Percentiles rank a stretch among this genome's conserved stretches.
Conservation (phyloP, 2,797 vertebrate species). For the Pelobates cultripes region DNA sequence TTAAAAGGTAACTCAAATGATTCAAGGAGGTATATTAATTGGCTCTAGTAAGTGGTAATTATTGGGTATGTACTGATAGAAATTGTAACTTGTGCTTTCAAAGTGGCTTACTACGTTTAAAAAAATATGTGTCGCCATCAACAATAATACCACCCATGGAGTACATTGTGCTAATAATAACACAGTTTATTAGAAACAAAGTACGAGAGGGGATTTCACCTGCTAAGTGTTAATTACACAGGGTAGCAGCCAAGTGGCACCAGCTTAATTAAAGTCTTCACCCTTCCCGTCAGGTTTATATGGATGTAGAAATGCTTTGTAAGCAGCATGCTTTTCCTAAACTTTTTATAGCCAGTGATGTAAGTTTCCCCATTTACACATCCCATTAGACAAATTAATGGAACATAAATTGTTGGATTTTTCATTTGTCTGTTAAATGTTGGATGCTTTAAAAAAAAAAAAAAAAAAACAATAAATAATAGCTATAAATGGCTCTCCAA, state of each 20-base stretch:
- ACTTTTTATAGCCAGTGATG: conserved; percentile 30
- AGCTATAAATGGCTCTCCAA: conserved; percentile 33
- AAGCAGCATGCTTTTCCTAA: conserved; percentile 16
- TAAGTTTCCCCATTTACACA: conserved; percentile 25
- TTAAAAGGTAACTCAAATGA: no score
- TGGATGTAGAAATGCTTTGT: conserved; percentile 20
- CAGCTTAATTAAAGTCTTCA: conserved; percentile 10
- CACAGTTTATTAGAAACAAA: neutral
- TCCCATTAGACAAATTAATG: conserved; percentile 38
- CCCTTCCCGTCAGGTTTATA: conserved; percentile 20
- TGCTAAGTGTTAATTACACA: conserved; percentile 24
- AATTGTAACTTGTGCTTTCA: no score
- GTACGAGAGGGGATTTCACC: neutral
- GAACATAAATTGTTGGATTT: conserved; percentile 24
- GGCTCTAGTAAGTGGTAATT: no score
- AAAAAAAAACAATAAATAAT: conserved; percentile 21
- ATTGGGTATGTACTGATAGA: no score
- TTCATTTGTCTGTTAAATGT: conserved; percentile 29
- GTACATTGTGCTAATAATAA: neutral
- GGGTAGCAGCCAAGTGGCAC: conserved; percentile 8
- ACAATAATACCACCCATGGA: neutral
- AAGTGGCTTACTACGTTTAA: no score
- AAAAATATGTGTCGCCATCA: neutral
- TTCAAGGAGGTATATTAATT: no score
- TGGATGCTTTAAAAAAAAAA: conserved; percentile 12